Evolutionary conservation across 2,888 invertebrate genomes (phyloP).

Genomic region (Chironomus riparius): DNA sequence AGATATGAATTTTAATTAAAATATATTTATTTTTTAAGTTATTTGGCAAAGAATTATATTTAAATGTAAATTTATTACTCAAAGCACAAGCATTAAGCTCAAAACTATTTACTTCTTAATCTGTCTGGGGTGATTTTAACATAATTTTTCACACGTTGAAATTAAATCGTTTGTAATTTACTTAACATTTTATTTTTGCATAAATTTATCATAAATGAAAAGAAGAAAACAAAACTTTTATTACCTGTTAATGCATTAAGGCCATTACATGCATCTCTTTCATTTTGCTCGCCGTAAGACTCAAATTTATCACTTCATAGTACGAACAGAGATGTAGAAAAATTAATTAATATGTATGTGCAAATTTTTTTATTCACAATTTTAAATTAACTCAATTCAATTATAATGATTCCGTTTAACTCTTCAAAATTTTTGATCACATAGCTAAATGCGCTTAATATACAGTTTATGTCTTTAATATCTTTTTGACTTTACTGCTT

Average conservation of each 20-base stretch:
- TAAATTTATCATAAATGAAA: not conserved
- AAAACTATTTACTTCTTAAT: slow-evolving; percentile 1
- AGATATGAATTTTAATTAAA: slow-evolving; percentile 1
- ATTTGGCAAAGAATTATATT: not conserved
- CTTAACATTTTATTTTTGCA: slow-evolving; percentile 6
- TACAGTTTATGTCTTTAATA: too few relatives aligned
- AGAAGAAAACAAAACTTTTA: not conserved
- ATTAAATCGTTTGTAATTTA: slow-evolving; percentile 7
- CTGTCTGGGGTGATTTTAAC: not conserved
- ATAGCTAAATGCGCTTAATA: too few relatives aligned
- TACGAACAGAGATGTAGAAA: not conserved
- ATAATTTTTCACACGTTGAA: slow-evolving; percentile 20
- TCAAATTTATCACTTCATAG: slow-evolving; percentile 12
- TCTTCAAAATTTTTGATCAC: too few relatives aligned
- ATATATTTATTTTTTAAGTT: not conserved
- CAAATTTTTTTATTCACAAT: too few relatives aligned
- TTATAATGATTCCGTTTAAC: too few relatives aligned
- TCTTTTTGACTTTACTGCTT: not conserved
- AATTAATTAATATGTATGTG: too few relatives aligned
- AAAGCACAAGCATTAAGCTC: not conserved
- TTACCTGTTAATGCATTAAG: slow-evolving; percentile 6
- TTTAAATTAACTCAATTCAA: too few relatives aligned
- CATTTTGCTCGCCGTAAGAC: not conserved
- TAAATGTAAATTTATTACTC: not conserved
- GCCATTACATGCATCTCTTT: not conserved